phyloP scores from a whole-genome alignment of 2,797 vertebrate genomes.

The Geotrypetes seraphini region DNA sequence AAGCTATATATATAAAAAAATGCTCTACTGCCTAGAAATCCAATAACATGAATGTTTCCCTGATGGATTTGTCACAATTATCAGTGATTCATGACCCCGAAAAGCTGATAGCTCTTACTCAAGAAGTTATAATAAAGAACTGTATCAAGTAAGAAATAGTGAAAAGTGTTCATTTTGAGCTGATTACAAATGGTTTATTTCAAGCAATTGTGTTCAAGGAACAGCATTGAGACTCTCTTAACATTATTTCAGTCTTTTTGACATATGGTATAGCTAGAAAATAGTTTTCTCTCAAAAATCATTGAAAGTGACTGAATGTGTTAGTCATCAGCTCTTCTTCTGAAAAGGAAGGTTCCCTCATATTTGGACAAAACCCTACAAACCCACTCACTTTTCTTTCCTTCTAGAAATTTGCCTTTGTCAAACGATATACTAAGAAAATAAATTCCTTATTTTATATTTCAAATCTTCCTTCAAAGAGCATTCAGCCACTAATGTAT shows the following conservation, averaged over 20 bases:
- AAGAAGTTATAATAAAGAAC: slow-evolving; percentile 1
- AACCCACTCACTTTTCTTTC: too few relatives aligned
- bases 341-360: too few relatives aligned
- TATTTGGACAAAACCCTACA: too few relatives aligned
- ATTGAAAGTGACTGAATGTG: too few relatives aligned
- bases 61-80: slow-evolving; percentile 7
- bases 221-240: not conserved
- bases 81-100: not conserved
- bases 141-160: not conserved
- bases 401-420: too few relatives aligned
- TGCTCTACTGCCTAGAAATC: not conserved
- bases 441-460: too few relatives aligned
- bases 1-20: not conserved
- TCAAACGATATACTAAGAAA: too few relatives aligned
- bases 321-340: too few relatives aligned
- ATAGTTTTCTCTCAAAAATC: too few relatives aligned
- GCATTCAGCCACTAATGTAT: too few relatives aligned
- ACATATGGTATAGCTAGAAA: not conserved
- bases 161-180: not conserved
- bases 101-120: not conserved
- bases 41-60: not conserved
- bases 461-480: too few relatives aligned
- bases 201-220: not conserved
- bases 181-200: not conserved
- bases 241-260: not conserved